Evolutionary conservation across 1,140 invertebrate species (phyloP).

Genomic region (Penaeus vannamei): DNA sequence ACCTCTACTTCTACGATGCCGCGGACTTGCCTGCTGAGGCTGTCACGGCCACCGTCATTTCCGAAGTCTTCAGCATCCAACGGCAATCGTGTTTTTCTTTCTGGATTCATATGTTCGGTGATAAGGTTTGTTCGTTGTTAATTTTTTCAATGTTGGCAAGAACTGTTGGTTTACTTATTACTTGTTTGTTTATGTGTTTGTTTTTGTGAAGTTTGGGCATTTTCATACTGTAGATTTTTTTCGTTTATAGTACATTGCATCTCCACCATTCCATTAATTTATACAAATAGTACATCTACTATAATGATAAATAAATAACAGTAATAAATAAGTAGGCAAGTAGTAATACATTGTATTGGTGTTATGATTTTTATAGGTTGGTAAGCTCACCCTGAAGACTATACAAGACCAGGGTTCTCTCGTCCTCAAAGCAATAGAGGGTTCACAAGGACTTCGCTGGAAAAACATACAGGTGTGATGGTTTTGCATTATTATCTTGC

Average conservation of each 20-base stretch:
- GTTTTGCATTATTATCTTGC: too few species aligned
- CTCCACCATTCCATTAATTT: too few species aligned
- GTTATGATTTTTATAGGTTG: slow-evolving; percentile 24
- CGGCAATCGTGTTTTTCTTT: slow-evolving; percentile 42
- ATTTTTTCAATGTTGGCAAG: too few species aligned
- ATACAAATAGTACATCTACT: too few species aligned
- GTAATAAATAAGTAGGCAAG: too few species aligned
- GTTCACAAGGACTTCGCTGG: slow-evolving; percentile 35
- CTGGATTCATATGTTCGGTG: slow-evolving; percentile 57
- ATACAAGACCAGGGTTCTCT: neutral
- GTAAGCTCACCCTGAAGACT: slow-evolving; percentile 21
- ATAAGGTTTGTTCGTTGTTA: slow-evolving; percentile 24
- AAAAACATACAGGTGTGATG: slow-evolving; percentile 26
- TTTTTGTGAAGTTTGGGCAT: too few species aligned
- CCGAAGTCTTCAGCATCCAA: slow-evolving; percentile 42
- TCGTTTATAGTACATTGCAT: too few species aligned
- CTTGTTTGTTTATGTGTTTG: neutral
- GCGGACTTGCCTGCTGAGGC: slow-evolving; percentile 13
- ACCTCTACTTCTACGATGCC: slow-evolving; percentile 62
- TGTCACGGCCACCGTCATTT: slow-evolving; percentile 36
- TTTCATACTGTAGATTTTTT: too few species aligned
- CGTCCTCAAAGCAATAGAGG: slow-evolving; percentile 26
- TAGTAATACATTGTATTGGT: neutral
- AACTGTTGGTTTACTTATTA: neutral
- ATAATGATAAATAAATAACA: too few species aligned